A percentile compares a stretch with the other conserved stretches of the same genome.
Conservation (phyloP, 2,888 invertebrate species). For the Podotricha telesiphe region DNA sequence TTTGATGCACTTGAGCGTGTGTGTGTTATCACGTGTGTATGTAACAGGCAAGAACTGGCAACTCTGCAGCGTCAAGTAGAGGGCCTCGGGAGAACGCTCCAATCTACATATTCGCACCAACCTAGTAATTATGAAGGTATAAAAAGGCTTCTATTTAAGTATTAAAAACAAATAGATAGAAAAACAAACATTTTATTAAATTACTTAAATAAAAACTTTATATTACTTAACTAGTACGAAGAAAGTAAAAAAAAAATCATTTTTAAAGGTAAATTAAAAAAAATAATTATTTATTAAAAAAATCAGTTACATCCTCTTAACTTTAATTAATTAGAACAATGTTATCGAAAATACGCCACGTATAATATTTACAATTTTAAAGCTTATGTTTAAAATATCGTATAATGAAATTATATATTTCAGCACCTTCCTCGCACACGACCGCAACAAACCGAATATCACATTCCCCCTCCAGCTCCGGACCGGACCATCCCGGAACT, state of each 20-base stretch:
- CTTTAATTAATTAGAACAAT: no score
- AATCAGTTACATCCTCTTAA: no score
- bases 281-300: no score
- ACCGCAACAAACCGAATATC: constrained; percentile 67
- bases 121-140: constrained; percentile 74
- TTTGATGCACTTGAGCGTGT: constrained; percentile 60
- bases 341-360: not conserved
- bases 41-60: constrained; percentile 88
- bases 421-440: constrained; percentile 78
- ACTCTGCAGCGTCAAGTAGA: constrained; percentile 91
- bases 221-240: no score
- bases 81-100: constrained; percentile 81
- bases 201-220: no score
- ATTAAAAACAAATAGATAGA: not conserved
- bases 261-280: no score
- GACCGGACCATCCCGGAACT: constrained; percentile 74
- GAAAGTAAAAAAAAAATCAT: no score
- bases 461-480: constrained; percentile 63
- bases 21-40: constrained; percentile 80
- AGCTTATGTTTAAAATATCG: not conserved
- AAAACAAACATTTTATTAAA: no score
- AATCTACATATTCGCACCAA: constrained; percentile 60
- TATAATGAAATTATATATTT: not conserved
- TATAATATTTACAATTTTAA: not conserved
- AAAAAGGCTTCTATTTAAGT: constrained; percentile 10